phyloP scores from a whole-genome alignment of 2,113 vertebrate species.

The Silurus meridionalis region DNA sequence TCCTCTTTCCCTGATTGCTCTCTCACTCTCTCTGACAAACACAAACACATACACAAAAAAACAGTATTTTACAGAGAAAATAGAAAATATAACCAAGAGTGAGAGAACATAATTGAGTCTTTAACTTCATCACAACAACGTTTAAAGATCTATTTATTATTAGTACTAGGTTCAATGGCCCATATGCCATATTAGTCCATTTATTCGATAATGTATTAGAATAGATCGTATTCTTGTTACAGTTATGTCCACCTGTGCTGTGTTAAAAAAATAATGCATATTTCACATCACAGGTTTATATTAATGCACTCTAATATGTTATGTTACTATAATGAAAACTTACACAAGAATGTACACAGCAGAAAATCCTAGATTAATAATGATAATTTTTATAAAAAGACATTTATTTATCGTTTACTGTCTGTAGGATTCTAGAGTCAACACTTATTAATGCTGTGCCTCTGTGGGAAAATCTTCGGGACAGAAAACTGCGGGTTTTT shows the following conservation, averaged over 20 bases:
- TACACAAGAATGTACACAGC: not conserved
- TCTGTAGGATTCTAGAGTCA: not conserved
- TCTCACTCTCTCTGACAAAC: not conserved
- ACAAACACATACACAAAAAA: not conserved
- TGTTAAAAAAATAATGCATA: not conserved
- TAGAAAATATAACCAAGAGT: not conserved
- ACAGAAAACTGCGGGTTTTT: not conserved
- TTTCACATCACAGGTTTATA: not conserved
- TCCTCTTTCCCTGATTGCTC: not conserved
- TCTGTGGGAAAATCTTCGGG: not conserved
- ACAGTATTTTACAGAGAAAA: not conserved
- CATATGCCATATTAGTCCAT: not conserved
- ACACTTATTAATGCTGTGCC: not conserved
- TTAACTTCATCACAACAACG: not conserved
- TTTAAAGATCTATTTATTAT: not conserved
- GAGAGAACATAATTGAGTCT: not conserved
- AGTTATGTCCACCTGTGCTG: not conserved
- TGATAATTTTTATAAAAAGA: not conserved
- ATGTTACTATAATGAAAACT: not conserved
- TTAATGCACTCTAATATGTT: not conserved
- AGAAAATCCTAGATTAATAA: not conserved
- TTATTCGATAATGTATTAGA: not conserved
- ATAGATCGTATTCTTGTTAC: not conserved
- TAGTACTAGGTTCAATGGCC: not conserved
- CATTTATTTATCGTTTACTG: not conserved